Evolutionary conservation across 2,113 vertebrate genomes (phyloP).

Genomic region (Cyphomyrus plagiostoma): DNA sequence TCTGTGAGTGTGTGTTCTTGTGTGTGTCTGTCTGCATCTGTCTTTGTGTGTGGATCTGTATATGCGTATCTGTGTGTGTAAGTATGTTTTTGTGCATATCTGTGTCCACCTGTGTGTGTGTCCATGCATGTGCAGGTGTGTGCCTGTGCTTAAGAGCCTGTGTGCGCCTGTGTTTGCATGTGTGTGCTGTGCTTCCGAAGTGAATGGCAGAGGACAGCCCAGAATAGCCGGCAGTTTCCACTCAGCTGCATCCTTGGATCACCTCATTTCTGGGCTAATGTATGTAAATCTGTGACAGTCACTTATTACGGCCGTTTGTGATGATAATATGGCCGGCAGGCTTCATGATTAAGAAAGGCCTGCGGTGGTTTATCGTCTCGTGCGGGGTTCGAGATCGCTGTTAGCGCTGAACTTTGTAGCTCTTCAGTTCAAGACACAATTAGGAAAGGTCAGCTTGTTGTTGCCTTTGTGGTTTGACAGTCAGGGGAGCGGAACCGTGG

Average conservation of each 20-base stretch:
- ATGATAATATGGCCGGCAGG: not conserved
- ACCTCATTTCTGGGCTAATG: not conserved
- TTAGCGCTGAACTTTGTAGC: not conserved
- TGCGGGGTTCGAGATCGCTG: not conserved
- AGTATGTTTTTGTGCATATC: not conserved
- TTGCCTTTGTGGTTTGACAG: not conserved
- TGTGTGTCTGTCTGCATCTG: not conserved
- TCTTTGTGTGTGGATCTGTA: not conserved
- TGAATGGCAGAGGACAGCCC: not conserved
- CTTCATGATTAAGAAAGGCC: slow-evolving; percentile 5
- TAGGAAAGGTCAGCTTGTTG: slow-evolving; percentile 17
- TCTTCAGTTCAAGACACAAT: not conserved
- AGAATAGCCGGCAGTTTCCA: not conserved
- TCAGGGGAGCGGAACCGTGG: not conserved
- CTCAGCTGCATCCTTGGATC: not conserved
- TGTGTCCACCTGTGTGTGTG: not conserved
- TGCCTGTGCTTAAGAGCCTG: not conserved
- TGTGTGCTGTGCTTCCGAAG: not conserved
- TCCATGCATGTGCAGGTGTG: not conserved
- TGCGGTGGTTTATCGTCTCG: not conserved
- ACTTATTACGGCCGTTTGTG: not conserved
- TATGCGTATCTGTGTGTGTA: not conserved
- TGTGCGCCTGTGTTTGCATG: not conserved
- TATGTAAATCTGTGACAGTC: slow-evolving; percentile 7
- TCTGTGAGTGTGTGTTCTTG: not conserved